Percentiles rank a stretch among this genome's conserved stretches.
These are phyloP conservation scores for Mormyrops boulengeri DNA, from an alignment of 2,797 vertebrate species.

Conservation along the genomic window DNA sequence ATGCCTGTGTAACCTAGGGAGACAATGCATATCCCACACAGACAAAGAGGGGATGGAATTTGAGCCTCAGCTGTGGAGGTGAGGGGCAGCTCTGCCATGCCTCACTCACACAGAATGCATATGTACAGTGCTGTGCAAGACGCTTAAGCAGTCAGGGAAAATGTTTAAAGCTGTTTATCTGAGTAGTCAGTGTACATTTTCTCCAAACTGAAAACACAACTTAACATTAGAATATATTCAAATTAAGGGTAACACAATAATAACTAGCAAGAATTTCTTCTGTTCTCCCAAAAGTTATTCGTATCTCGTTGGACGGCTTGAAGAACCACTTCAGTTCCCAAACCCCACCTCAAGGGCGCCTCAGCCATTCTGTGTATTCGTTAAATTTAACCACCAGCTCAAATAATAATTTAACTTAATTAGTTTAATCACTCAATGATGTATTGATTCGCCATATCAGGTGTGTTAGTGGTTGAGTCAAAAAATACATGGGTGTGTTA, in stretches of 20 bases:
- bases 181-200: background rate
- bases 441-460: background rate
- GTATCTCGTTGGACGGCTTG: background rate
- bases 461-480: background rate
- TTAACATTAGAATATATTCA: background rate
- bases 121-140: background rate
- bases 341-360: background rate
- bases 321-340: background rate
- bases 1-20: background rate
- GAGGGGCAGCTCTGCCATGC: background rate
- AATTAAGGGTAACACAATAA: background rate
- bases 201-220: background rate
- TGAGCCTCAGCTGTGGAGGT: background rate
- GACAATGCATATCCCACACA: background rate
- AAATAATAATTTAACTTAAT: background rate
- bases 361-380: background rate
- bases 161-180: background rate
- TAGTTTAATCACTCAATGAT: background rate
- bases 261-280: background rate
- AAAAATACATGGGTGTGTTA: background rate
- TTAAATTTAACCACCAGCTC: background rate
- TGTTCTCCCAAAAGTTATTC: background rate
- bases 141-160: background rate
- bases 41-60: background rate
- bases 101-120: background rate